Evolutionary conservation across 2,113 vertebrate species (phyloP).

Genomic region (Rostratula benghalensis): DNA sequence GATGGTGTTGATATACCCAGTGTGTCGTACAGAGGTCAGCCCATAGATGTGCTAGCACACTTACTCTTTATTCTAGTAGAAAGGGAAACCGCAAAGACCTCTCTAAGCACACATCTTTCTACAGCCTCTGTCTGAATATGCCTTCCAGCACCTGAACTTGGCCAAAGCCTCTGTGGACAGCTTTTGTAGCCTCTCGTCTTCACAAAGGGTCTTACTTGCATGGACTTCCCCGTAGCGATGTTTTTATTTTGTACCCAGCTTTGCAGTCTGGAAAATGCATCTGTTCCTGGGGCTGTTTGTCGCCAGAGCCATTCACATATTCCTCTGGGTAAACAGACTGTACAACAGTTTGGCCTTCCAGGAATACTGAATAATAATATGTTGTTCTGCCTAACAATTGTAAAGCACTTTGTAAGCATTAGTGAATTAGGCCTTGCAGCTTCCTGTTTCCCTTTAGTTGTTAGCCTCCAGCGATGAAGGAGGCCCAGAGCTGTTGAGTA

Average conservation of each 20-base stretch:
- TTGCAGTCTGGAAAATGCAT: not conserved
- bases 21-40: not conserved
- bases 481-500: not conserved
- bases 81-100: not conserved
- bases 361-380: conserved; percentile 20
- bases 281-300: not conserved
- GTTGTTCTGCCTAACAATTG: not conserved
- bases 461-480: not conserved
- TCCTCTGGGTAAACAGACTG: conserved; percentile 39
- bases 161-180: not conserved
- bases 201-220: not conserved
- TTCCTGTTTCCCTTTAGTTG: not conserved
- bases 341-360: conserved; percentile 13
- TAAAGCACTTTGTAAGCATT: not conserved
- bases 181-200: not conserved
- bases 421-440: conserved; percentile 9
- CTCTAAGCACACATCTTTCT: not conserved
- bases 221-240: not conserved
- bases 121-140: not conserved
- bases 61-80: not conserved
- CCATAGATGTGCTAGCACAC: not conserved
- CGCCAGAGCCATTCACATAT: not conserved
- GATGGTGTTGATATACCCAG: rapidly evolving
- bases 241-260: not conserved
- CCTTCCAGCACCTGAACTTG: not conserved